A percentile compares a stretch with the other conserved stretches of the same genome.
phyloP scores from a whole-genome alignment of 2,113 vertebrate species.

The Trematocara nigrifrons region DNA sequence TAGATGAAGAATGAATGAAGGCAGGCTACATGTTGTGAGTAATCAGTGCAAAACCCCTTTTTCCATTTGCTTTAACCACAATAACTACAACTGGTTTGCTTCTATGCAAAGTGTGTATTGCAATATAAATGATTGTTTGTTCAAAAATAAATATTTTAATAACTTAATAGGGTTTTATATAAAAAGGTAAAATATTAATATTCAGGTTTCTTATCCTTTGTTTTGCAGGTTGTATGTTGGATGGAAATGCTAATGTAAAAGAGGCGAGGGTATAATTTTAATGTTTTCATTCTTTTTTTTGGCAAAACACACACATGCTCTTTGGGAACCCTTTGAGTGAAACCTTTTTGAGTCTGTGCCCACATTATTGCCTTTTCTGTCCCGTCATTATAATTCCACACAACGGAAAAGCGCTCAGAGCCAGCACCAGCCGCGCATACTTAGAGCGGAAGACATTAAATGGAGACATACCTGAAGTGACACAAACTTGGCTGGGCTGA shows the following conservation, averaged over 20 bases:
- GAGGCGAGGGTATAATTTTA: neutral
- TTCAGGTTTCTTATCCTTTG: neutral
- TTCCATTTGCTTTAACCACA: neutral
- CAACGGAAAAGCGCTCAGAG: constrained; percentile 31
- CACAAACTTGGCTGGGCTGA: constrained; percentile 63
- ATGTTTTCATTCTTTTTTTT: constrained; percentile 5
- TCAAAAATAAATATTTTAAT: neutral
- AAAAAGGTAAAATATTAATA: neutral
- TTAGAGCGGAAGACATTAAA: constrained; percentile 61
- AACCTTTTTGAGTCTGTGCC: constrained; percentile 24
- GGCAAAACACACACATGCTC: constrained; percentile 2
- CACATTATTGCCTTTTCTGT: constrained; percentile 27
- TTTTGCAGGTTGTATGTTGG: neutral
- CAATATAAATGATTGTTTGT: neutral
- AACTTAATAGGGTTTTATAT: neutral
- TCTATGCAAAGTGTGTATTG: neutral
- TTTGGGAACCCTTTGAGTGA: constrained; percentile 4
- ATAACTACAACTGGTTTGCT: neutral
- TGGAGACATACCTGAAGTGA: constrained; percentile 71
- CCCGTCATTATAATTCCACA: constrained; percentile 52
- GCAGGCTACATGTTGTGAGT: neutral
- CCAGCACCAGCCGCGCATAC: constrained; percentile 50
- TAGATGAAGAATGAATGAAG: neutral
- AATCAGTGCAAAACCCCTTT: neutral
- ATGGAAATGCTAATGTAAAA: neutral